Evolutionary conservation across 2,888 invertebrate species (phyloP).

Genomic region (Limenitis arthemis): DNA sequence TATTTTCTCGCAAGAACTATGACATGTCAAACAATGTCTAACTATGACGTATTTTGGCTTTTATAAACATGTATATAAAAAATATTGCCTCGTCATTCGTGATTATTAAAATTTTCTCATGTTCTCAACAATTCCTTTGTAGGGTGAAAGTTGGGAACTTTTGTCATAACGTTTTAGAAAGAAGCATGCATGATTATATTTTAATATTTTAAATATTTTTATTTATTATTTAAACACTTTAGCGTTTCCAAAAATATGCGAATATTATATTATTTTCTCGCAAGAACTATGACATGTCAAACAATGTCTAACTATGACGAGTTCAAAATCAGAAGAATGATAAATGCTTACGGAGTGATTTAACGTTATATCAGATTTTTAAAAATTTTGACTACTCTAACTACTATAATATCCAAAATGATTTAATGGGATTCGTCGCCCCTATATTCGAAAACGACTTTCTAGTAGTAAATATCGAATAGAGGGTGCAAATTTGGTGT

Average conservation of each 20-base stretch:
- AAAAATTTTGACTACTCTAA: conserved; percentile 11
- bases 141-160: conserved; percentile 3
- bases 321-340: neutral
- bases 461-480: no score
- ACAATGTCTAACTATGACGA: no score
- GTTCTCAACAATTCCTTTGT: neutral
- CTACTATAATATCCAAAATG: conserved; percentile 12
- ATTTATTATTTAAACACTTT: no score
- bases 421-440: conserved; percentile 11
- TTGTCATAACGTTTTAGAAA: conserved; percentile 9
- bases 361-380: conserved; percentile 6
- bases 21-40: no score
- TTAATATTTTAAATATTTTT: no score
- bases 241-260: neutral
- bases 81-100: no score
- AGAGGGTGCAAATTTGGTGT: no score
- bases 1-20: neutral
- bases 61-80: no score
- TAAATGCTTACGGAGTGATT: neutral
- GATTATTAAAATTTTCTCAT: neutral
- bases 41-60: no score
- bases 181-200: conserved; percentile 4
- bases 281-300: no score
- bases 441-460: conserved; percentile 32
- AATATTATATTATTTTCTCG: neutral